phyloP scores from a whole-genome alignment of 2,113 vertebrate genomes.

The Scolopax mira region DNA sequence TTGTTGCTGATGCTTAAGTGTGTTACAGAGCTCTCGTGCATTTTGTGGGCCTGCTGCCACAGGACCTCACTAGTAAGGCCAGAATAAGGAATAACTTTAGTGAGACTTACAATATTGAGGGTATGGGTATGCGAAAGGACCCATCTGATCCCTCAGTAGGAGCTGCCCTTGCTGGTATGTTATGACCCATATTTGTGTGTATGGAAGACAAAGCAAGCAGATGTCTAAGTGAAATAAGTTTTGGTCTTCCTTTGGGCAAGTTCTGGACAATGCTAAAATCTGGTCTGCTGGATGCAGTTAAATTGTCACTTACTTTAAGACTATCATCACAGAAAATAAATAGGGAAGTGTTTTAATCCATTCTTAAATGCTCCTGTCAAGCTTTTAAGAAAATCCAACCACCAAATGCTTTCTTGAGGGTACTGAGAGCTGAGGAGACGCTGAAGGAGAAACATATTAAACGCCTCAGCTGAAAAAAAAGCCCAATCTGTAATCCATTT shows the following conservation, averaged over 20 bases:
- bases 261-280: background rate
- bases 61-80: background rate
- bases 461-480: background rate
- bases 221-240: background rate
- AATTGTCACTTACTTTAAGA: background rate
- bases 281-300: background rate
- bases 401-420: slow-evolving; percentile 21
- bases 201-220: background rate
- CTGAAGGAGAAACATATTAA: background rate
- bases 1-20: background rate
- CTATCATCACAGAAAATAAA: slow-evolving; percentile 1
- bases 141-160: background rate
- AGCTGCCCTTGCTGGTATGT: background rate
- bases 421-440: background rate
- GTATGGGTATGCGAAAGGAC: background rate
- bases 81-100: background rate
- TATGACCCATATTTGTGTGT: background rate
- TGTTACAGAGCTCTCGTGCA: background rate
- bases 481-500: background rate
- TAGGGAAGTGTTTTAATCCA: background rate
- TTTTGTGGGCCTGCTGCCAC: background rate
- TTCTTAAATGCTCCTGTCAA: background rate
- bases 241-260: background rate
- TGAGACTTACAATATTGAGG: background rate
- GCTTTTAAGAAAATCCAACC: slow-evolving; percentile 35